phyloP scores from a whole-genome alignment of 2,797 vertebrate genomes.

The Chaenodraco wilsoni region DNA sequence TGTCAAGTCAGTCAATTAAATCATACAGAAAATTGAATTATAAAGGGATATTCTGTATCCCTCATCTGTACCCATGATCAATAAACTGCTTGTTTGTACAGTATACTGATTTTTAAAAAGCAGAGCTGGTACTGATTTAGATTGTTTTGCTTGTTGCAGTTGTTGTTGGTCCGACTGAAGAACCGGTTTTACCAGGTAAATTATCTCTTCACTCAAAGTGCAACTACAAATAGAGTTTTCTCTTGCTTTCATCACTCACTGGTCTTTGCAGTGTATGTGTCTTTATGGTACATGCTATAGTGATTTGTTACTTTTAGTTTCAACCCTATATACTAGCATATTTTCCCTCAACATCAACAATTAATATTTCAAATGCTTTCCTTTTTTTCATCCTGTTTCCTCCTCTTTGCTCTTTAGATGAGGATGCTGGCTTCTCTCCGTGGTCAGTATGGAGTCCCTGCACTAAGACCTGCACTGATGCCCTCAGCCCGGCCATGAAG shows the following conservation, averaged over 20 bases:
- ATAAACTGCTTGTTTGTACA: neutral
- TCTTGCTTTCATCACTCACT: neutral
- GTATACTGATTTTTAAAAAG: neutral
- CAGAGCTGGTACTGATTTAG: too few species aligned
- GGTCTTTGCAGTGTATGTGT: neutral
- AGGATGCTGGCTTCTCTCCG: constrained; percentile 78
- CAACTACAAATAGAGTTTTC: neutral
- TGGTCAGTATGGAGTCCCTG: constrained; percentile 89
- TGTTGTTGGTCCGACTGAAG: constrained; percentile 72
- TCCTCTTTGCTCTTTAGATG: constrained; percentile 61
- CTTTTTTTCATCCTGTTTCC: neutral
- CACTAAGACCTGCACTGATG: constrained; percentile 85
- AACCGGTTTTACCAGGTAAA: constrained; percentile 84
- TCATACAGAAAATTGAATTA: neutral
- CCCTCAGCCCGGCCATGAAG: constrained; percentile 77
- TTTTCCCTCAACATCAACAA: neutral
- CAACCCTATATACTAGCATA: neutral
- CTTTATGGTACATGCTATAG: neutral
- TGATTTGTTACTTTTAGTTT: neutral
- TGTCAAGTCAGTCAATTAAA: neutral
- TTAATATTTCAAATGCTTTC: neutral
- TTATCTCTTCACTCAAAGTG: neutral
- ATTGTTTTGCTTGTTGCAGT: constrained; percentile 59
- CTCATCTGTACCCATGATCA: neutral
- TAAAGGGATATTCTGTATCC: neutral